phyloP scores from a whole-genome alignment of 2,888 invertebrate species.

The Scrobipalpa costella region DNA sequence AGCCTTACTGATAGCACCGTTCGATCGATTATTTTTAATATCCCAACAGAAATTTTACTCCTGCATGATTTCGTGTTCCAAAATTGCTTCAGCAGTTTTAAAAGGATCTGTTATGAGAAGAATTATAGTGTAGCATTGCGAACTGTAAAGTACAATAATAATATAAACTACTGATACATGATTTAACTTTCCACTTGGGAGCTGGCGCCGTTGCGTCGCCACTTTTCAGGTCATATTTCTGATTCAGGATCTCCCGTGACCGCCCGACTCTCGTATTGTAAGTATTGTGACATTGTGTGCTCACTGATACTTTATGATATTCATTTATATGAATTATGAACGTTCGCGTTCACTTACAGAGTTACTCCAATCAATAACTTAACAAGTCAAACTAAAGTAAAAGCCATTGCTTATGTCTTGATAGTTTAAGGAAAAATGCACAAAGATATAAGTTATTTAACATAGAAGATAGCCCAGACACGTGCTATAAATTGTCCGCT shows the following conservation, averaged over 20 bases:
- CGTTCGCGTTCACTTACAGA: slow-evolving; percentile 18
- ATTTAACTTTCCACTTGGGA: slow-evolving; percentile 25
- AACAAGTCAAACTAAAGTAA: slow-evolving; percentile 41
- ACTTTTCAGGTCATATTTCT: slow-evolving; percentile 64
- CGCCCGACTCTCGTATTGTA: slow-evolving; percentile 41
- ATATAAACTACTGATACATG: slow-evolving; percentile 23
- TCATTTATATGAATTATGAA: slow-evolving; percentile 29
- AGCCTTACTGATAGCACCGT: slow-evolving; percentile 9
- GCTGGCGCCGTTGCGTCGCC: slow-evolving; percentile 62
- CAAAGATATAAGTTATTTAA: slow-evolving; percentile 51
- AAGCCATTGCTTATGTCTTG: slow-evolving; percentile 6
- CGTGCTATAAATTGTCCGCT: slow-evolving; percentile 62
- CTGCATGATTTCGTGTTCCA: not conserved
- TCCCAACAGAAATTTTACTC: not conserved
- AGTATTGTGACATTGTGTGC: slow-evolving; percentile 30
- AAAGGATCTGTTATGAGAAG: not conserved
- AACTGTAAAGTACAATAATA: slow-evolving; percentile 7
- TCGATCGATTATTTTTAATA: slow-evolving; percentile 1
- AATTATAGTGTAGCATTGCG: not conserved
- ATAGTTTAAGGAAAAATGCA: slow-evolving; percentile 53
- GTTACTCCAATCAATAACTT: slow-evolving; percentile 14
- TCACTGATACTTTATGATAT: slow-evolving; percentile 31
- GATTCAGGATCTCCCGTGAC: slow-evolving; percentile 65
- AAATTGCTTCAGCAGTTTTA: slow-evolving; percentile 9
- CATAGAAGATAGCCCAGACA: slow-evolving; percentile 49